A percentile compares a stretch with the other conserved stretches of the same genome.
Conservation (phyloP, 2,888 invertebrate species). For the Synanthedon myopaeformis region DNA sequence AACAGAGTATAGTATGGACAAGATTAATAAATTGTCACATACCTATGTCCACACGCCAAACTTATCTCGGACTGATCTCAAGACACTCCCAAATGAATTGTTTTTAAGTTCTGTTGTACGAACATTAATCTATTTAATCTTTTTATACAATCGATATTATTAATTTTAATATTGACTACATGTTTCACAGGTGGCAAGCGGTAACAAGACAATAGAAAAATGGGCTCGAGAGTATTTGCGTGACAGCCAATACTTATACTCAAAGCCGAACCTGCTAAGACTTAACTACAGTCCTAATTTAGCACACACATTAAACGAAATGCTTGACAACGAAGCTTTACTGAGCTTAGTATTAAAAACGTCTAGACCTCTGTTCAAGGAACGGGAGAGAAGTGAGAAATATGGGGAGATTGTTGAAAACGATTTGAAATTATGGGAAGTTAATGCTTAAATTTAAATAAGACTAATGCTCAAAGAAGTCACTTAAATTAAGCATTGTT, state of each 20-base stretch:
- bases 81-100: too few species aligned
- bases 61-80: too few species aligned
- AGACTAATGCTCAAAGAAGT: constrained; percentile 25
- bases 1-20: too few species aligned
- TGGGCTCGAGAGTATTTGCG: constrained; percentile 79
- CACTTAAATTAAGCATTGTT: constrained; percentile 1
- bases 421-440: constrained; percentile 86
- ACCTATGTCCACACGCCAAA: too few species aligned
- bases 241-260: constrained; percentile 81
- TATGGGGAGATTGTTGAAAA: constrained; percentile 89
- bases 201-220: constrained; percentile 78
- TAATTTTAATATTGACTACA: too few species aligned
- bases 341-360: constrained; percentile 81
- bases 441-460: constrained; percentile 27
- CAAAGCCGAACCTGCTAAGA: constrained; percentile 82
- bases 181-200: constrained; percentile 73
- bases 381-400: constrained; percentile 75
- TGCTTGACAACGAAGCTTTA: constrained; percentile 83
- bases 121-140: too few species aligned
- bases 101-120: too few species aligned
- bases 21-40: too few species aligned
- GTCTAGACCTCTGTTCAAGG: constrained; percentile 79
- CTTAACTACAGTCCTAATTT: constrained; percentile 80
- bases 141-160: too few species aligned
- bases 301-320: constrained; percentile 75